Evolutionary conservation across 2,888 invertebrate genomes (phyloP), one percentile per base, ranked within the genome.

Genomic region (Oxyscelio sp.): DNA sequence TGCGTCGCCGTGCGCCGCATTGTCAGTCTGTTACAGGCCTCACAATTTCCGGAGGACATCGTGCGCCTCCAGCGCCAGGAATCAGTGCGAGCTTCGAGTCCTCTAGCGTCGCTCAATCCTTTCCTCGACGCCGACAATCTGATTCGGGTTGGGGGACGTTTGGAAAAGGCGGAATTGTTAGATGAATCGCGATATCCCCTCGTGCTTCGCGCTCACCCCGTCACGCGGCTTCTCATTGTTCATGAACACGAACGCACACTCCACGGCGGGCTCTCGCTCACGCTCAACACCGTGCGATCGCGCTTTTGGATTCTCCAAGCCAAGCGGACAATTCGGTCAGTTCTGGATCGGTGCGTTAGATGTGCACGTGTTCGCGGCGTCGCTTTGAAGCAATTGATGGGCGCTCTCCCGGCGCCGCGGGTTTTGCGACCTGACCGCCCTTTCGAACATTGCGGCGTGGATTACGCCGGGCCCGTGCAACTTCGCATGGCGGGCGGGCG

Each of bases 71-170:
- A n/a, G n/a, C n/a, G n/a, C n/a, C n/a, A n/a, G n/a, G n/a, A n/a
- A n/a, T n/a, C n/a, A n/a, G n/a, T n/a, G n/a, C 50, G 13, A 50
- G 11, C 11, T 8, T n/a, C 3, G 15, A 58, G 58, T 31, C 21
- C n/a, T 21, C 17, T 54, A 1, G 17, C 3, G 2, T 6, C 40
- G 2, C 61, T 83, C 11, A 19, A 52, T 31, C 86, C 85, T 45
- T 80, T 77, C 40, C 4, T 87, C 4, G 86, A 85, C 48, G 15
- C 59, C 2, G 50, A 56, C 4, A 80, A 74, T 2, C 15, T 85
- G 15, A 11, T 45, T 78, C 31, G 87, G 54, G 85, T 88, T 1
- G 88, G 85, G 9, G 87, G 87, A 9, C 54, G 88, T 50, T 59
- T 88, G 17, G 11, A 50, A 24, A 31, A 87, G 43, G 61, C 83